These are phyloP conservation scores for Takifugu ocellatus DNA, from an alignment of 2,797 vertebrate species.

Conservation along the genomic window DNA sequence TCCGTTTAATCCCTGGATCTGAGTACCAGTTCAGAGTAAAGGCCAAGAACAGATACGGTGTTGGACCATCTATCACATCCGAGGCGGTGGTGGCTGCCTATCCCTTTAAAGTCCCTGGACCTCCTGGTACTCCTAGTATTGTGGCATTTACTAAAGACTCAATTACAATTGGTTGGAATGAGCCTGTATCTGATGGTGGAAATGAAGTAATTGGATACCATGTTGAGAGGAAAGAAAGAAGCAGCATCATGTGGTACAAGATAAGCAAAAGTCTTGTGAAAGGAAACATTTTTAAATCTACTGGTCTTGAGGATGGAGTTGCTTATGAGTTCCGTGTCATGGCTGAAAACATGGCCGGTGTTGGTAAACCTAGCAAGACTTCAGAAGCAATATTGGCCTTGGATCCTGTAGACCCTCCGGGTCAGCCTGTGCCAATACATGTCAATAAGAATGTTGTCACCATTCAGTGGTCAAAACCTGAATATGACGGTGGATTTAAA, in stretches of 20 bases:
- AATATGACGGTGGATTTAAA: conserved; percentile 97
- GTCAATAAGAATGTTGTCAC: conserved; percentile 91
- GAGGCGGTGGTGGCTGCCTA: conserved; percentile 87
- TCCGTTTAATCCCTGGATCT: conserved; percentile 85
- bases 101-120: conserved; percentile 96
- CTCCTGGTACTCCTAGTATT: conserved; percentile 93
- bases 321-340: conserved; percentile 97
- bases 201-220: conserved; percentile 95
- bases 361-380: conserved; percentile 94
- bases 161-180: conserved; percentile 96
- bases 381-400: conserved; percentile 91
- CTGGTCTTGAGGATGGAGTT: conserved; percentile 88
- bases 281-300: conserved; percentile 92
- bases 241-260: conserved; percentile 90
- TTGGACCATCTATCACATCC: conserved; percentile 88
- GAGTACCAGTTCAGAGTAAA: conserved; percentile 97
- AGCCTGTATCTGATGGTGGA: conserved; percentile 94
- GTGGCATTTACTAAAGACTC: conserved; percentile 91
- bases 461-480: conserved; percentile 93
- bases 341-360: conserved; percentile 95
- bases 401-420: conserved; percentile 95
- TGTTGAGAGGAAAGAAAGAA: conserved; percentile 95
- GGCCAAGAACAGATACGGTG: conserved; percentile 96
- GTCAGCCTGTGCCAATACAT: conserved; percentile 86
- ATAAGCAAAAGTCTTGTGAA: conserved; percentile 87